Evolutionary conservation across 2,113 vertebrate genomes (phyloP).

Genomic region (Riparia riparia): DNA sequence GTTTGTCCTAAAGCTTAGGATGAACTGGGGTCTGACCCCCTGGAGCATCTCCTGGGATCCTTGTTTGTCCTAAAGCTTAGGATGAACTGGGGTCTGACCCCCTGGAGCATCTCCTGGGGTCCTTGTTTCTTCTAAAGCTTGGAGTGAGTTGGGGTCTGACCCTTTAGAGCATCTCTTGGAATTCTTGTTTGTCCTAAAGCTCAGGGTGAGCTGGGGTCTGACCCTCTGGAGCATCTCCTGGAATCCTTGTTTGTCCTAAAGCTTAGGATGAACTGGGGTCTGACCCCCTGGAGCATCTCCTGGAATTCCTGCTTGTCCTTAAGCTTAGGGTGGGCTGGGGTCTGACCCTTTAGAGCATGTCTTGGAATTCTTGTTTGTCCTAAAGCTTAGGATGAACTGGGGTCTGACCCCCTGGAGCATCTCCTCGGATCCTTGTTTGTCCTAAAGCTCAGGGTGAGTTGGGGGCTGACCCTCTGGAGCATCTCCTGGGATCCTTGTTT

Average conservation of each 20-base stretch:
- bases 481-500: neutral
- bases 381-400: accelerated
- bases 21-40: neutral
- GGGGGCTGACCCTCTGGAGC: neutral
- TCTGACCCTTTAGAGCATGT: neutral
- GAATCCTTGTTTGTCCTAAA: neutral
- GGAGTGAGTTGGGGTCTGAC: neutral
- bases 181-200: neutral
- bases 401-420: neutral
- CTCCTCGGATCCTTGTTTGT: neutral
- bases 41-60: neutral
- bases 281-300: neutral
- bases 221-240: neutral
- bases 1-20: neutral
- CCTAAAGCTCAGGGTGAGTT: neutral
- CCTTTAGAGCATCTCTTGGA: neutral
- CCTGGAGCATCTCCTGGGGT: neutral
- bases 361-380: neutral
- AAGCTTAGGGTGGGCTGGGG: neutral
- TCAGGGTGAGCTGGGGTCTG: neutral
- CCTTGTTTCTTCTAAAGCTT: neutral
- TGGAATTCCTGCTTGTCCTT: neutral
- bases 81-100: neutral
- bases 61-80: too few species aligned
- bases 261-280: accelerated